Percentiles rank a stretch among this genome's conserved stretches.
Conservation (phyloP, 2,888 invertebrate genomes). For the Acrocera orbiculus region DNA sequence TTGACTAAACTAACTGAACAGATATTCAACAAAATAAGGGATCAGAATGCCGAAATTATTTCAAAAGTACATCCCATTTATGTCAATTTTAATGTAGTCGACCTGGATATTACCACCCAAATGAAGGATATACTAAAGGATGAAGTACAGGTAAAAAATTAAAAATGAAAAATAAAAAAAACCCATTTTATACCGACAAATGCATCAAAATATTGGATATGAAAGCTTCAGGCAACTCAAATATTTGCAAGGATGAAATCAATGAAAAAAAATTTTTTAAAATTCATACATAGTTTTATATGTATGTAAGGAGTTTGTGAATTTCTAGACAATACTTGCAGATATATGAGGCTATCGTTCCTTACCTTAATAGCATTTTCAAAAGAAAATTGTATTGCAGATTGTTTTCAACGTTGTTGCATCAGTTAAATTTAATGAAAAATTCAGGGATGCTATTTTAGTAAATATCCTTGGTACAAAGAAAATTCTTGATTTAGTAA, state of each 20-base stretch:
- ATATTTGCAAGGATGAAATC: conserved; percentile 9
- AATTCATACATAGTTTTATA: conserved; percentile 3
- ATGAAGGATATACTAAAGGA: conserved; percentile 31
- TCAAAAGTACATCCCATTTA: conserved; percentile 39
- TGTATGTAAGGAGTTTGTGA: not conserved
- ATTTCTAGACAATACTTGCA: not conserved
- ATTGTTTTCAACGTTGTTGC: conserved; percentile 33
- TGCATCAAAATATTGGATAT: conserved; percentile 4
- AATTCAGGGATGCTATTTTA: conserved; percentile 30
- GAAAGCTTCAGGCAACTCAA: conserved; percentile 6
- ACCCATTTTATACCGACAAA: not conserved
- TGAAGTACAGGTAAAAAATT: conserved; percentile 33
- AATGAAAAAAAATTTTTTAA: conserved; percentile 7
- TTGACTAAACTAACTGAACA: too few relatives aligned
- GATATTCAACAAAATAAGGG: conserved; percentile 38
- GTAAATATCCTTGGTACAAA: conserved; percentile 32
- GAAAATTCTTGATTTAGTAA: conserved; percentile 29
- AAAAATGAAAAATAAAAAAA: conserved; percentile 4
- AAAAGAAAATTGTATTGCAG: conserved; percentile 14
- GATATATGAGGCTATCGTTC: not conserved
- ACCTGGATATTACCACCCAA: conserved; percentile 30
- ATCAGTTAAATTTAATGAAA: conserved; percentile 33
- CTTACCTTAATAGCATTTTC: conserved; percentile 2
- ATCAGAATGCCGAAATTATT: conserved; percentile 30
- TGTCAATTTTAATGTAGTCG: conserved; percentile 34